Base-by-base conservation (phyloP, 2,888 invertebrate genomes). In the Lasioglossum oenotherae region DNA sequence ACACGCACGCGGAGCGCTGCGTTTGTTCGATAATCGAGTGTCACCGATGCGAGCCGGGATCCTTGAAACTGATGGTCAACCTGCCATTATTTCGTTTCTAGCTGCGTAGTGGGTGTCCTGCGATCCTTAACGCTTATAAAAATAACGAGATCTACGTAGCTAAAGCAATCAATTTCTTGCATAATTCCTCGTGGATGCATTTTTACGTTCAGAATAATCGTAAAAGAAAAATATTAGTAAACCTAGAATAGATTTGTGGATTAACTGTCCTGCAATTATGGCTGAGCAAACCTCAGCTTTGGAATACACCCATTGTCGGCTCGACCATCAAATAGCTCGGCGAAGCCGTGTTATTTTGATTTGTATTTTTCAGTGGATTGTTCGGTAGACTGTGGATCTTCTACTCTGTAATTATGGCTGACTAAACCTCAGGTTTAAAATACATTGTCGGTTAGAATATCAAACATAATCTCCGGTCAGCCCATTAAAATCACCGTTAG, bases 71-170 rank as follows among this genome's bases (percentile, higher is more conserved):
- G 81, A 74, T 31, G 74, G 27, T 35, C 73, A 49, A 57, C 76
- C 79, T 73, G 79, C 82, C 87, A 75, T 84, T 88, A 89, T 82
- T 75, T 84, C 76, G 79, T 57, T 69, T n/a, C 41, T 5, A 69
- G 38, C 23, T 23, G 53, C 53, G 53, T 5, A 53, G 19, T 49
- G 19, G 6, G 19, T 6, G 19, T 49, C 6, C 49, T 6, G 19
- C 19, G 49, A 49, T 49, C 49, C 49, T 49, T 19, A 49, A 49
- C 49, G 6, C 2, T 23, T 8, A 8, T 53, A 23, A 53, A 53
- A 53, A 53, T 49, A 49, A 53, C 49, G 16, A 19, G 49, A 49
- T 49, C 19, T 49, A 8, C 0, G 31, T 31, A 31, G 31, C 49
- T 0, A 2, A 23, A 23, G 6, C 23, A 49, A 49, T 23, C 6